Evolutionary conservation across 2,888 invertebrate genomes (phyloP).

Genomic region (Heliconius erato): DNA sequence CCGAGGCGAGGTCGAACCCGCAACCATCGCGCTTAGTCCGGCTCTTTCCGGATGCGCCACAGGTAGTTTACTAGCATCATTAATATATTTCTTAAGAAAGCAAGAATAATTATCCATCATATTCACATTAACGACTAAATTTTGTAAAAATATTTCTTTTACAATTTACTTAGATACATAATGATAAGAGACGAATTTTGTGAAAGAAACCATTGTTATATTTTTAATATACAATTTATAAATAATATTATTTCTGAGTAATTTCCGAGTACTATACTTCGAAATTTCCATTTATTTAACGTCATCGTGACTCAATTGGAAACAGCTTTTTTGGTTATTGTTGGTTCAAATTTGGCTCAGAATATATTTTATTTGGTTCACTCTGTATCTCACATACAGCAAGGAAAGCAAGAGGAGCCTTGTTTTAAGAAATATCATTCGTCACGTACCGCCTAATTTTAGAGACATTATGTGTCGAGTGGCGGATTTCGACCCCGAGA

Average conservation of each 20-base stretch:
- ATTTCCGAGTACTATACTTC: too few relatives aligned
- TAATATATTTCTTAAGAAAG: neutral
- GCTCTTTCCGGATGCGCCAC: neutral
- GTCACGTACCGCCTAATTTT: too few relatives aligned
- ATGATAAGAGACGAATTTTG: neutral
- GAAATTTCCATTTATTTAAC: too few relatives aligned
- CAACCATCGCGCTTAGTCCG: neutral
- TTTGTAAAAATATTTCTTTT: neutral
- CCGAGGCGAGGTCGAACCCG: neutral
- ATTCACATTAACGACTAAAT: neutral
- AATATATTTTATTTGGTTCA: too few relatives aligned
- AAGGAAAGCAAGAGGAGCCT: too few relatives aligned
- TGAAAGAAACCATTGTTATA: conserved; percentile 10
- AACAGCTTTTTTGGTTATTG: too few relatives aligned
- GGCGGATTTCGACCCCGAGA: too few relatives aligned
- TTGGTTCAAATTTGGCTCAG: too few relatives aligned
- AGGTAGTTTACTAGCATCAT: neutral
- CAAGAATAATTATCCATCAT: neutral
- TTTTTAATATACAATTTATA: neutral
- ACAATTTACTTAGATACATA: neutral
- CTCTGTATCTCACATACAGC: too few relatives aligned
- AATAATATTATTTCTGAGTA: neutral
- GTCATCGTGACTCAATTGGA: too few relatives aligned
- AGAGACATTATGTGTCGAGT: too few relatives aligned
- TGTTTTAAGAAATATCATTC: too few relatives aligned